Evolutionary conservation across 2,797 vertebrate genomes (phyloP).

Genomic region (Margarornis squamiger): DNA sequence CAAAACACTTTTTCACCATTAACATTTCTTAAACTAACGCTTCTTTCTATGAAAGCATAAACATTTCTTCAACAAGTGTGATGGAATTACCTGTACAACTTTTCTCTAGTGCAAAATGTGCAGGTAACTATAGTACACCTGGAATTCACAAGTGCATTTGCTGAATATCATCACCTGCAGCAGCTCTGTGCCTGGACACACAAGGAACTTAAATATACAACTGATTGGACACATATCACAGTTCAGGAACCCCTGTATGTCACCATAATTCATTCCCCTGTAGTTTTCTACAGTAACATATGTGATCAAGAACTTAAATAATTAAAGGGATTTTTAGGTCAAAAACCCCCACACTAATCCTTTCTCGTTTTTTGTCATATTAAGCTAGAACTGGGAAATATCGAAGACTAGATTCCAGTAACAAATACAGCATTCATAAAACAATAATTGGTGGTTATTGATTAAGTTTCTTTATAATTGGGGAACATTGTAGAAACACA

Average conservation of each 20-base stretch:
- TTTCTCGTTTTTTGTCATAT: not conserved
- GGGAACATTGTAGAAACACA: not conserved
- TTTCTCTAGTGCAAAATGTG: not conserved
- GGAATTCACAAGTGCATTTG: not conserved
- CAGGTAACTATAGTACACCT: not conserved
- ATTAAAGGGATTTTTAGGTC: not conserved
- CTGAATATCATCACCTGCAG: not conserved
- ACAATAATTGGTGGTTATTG: not conserved
- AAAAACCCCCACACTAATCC: not conserved
- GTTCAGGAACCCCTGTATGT: not conserved
- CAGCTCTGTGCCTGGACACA: not conserved
- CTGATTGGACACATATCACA: not conserved
- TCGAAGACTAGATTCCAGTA: not conserved
- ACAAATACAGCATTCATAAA: not conserved
- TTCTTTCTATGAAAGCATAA: not conserved
- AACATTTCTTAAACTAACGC: not conserved
- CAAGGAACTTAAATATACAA: not conserved
- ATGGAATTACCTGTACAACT: not conserved
- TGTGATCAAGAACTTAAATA: not conserved
- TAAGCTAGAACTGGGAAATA: not conserved
- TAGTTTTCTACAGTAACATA: not conserved
- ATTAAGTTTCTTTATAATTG: not conserved
- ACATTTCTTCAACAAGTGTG: not conserved
- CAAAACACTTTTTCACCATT: not conserved
- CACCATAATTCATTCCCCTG: not conserved